phyloP scores from a whole-genome alignment of 2,113 vertebrate genomes.

The Strigops habroptila region DNA sequence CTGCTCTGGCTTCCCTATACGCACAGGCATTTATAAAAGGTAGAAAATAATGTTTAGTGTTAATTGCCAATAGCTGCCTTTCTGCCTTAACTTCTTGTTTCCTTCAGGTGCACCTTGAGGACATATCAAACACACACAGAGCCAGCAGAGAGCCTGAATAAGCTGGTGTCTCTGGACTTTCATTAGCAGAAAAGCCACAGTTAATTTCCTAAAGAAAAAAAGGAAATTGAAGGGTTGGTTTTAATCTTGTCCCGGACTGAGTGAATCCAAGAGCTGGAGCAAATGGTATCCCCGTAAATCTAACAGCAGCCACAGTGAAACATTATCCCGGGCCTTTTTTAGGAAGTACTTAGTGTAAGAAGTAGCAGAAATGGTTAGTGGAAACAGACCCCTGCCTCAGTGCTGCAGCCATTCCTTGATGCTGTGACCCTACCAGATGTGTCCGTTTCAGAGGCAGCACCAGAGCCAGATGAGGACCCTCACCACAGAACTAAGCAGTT shows the following conservation, averaged over 20 bases:
- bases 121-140: constrained; percentile 10
- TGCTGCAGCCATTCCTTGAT: background rate
- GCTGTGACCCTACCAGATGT: constrained; percentile 26
- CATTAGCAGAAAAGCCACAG: constrained; percentile 57
- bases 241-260: constrained; percentile 61
- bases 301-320: constrained; percentile 61
- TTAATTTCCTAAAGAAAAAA: constrained; percentile 61
- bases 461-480: background rate
- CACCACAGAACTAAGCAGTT: background rate
- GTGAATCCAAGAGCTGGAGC: constrained; percentile 49
- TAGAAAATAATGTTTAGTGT: background rate
- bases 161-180: constrained; percentile 36
- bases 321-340: constrained; percentile 35
- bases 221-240: constrained; percentile 64
- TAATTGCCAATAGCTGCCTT: background rate
- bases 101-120: constrained; percentile 44
- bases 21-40: background rate
- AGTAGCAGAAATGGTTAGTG: constrained; percentile 63
- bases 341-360: constrained; percentile 67
- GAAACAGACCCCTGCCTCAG: constrained; percentile 48
- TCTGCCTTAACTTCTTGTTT: constrained; percentile 6
- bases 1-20: background rate
- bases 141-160: constrained; percentile 11
- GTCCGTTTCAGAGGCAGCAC: background rate
- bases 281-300: constrained; percentile 63